phyloP scores from a whole-genome alignment of 2,888 invertebrate genomes.

The Leptopilina drosophilae region DNA sequence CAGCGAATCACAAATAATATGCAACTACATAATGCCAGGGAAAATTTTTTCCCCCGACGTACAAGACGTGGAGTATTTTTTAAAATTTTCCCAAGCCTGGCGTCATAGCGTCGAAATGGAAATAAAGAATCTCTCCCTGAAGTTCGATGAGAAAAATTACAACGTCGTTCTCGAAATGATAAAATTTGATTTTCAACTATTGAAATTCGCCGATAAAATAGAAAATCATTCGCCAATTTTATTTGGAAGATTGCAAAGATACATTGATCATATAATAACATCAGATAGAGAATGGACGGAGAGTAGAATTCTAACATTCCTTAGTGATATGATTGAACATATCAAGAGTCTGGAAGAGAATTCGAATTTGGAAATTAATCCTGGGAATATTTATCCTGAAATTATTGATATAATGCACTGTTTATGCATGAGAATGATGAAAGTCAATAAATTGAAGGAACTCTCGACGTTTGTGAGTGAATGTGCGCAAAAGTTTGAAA shows the following conservation, averaged over 20 bases:
- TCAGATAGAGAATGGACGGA: slow-evolving; percentile 2
- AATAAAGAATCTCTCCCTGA: slow-evolving; percentile 28
- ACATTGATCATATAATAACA: slow-evolving; percentile 12
- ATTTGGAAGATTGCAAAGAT: slow-evolving; percentile 11
- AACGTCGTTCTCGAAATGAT: slow-evolving; percentile 45
- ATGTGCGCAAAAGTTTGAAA: not conserved
- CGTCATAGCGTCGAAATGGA: slow-evolving; percentile 45
- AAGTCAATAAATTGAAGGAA: not conserved
- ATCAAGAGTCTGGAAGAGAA: slow-evolving; percentile 32
- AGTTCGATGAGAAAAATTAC: slow-evolving; percentile 37
- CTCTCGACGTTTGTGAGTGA: not conserved
- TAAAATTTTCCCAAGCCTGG: slow-evolving; percentile 61
- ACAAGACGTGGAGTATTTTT: slow-evolving; percentile 43
- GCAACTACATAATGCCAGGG: slow-evolving; percentile 56
- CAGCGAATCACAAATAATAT: slow-evolving; percentile 62
- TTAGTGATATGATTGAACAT: slow-evolving; percentile 45
- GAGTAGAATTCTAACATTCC: slow-evolving; percentile 49
- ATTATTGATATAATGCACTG: slow-evolving; percentile 30
- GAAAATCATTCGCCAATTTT: not conserved
- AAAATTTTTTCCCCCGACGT: slow-evolving; percentile 37
- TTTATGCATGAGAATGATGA: not conserved
- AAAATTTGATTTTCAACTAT: slow-evolving; percentile 54
- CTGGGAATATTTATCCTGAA: slow-evolving; percentile 17
- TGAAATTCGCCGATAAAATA: slow-evolving; percentile 40
- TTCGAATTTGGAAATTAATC: not conserved